phyloP scores from a whole-genome alignment of 2,797 vertebrate genomes.

The Propithecus deckenii region DNA sequence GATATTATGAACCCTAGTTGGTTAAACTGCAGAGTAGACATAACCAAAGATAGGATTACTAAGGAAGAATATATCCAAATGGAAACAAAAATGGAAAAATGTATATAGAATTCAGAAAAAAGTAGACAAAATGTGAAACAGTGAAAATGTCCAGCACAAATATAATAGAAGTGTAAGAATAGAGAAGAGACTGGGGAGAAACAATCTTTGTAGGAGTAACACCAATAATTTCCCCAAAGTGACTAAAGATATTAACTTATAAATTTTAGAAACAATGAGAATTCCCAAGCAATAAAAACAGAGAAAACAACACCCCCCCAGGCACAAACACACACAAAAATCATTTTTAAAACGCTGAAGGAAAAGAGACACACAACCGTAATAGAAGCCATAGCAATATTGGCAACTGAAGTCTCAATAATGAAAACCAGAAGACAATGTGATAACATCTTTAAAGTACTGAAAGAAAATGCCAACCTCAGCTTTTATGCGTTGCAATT shows the following conservation, averaged over 20 bases:
- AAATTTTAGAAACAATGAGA: background rate
- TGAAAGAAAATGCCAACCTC: background rate
- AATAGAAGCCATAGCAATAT: background rate
- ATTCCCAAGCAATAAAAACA: background rate
- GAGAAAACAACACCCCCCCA: background rate
- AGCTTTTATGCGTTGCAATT: background rate
- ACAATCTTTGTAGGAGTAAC: background rate
- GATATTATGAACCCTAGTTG: background rate
- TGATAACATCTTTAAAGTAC: background rate
- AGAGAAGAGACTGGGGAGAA: background rate
- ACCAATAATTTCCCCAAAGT: background rate
- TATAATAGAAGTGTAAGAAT: background rate
- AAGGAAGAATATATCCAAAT: background rate
- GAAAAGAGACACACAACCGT: background rate
- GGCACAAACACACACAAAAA: background rate
- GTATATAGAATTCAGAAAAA: background rate
- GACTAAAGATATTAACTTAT: background rate
- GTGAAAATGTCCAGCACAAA: background rate
- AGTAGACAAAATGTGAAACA: background rate
- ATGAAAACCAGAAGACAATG: background rate
- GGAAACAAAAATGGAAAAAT: background rate
- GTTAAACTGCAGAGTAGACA: background rate
- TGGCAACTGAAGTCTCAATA: background rate
- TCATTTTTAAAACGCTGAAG: background rate
- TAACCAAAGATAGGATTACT: background rate